Base-by-base conservation (phyloP, 2,888 invertebrate species). In the Seira musarum region DNA sequence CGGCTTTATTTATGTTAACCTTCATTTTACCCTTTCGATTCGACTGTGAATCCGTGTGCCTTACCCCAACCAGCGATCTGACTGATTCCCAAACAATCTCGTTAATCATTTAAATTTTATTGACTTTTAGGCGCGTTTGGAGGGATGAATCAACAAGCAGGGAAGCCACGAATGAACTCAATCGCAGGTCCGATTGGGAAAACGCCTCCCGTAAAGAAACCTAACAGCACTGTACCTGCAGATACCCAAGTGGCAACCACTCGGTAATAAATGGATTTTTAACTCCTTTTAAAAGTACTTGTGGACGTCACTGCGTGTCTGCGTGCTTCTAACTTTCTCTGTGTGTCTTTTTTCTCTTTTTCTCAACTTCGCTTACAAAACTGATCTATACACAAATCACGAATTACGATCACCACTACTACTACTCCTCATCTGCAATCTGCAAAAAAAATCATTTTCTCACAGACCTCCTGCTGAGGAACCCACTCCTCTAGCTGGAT, bases 401-500 rank as follows among this genome's bases (percentile, higher is more conserved):
- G 17, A 57, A 40, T 40, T 40, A 40, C 40, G 6, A 40, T 13
- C 40, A 35, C n/a, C 2, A 5, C 5, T 46, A 13, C 24, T 8
- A 10, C 24, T 63, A n/a, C 25, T 46, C 24, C 8, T 63, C 21
- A 35, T 70, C 61, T 6, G 13, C 6, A 46, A 46, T 46, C 8
- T 13, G 8, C 46, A 46, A n/a, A n/a, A n/a, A n/a, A n/a, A n/a
- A n/a, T n/a, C n/a, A n/a, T n/a, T n/a, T 46, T 49, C 76, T 84
- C 81, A 40, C 85, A 87, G 87, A 84, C 64, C 85, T 69, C n/a
- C n/a, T 57, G 72, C 80, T 65, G 88, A 87, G 82, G 88, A 88
- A 83, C 94, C 80, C 40, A 64, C 94, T 91, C 94, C 95, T 92
- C 96, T 96, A 93, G 95, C 96, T 92, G 96, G 96, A 93, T 96